Conservation (phyloP, 1,140 invertebrate genomes). For the Cryptotermes secundus region DNA sequence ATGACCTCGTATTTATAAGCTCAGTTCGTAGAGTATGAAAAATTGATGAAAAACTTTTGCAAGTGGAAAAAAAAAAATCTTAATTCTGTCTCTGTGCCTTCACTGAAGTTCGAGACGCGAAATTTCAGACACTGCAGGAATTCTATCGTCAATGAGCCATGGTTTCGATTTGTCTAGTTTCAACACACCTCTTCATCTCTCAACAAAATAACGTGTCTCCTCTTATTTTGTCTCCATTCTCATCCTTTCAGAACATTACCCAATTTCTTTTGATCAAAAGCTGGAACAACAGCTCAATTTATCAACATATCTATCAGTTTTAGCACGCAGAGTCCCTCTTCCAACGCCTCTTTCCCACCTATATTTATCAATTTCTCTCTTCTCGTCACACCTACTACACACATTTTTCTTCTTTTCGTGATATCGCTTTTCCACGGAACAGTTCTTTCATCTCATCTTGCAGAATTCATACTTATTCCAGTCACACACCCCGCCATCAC, state of each 20-base stretch:
- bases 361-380: not conserved
- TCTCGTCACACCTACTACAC: not conserved
- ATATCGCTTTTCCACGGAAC: not conserved
- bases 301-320: not conserved
- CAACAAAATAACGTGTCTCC: not conserved
- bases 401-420: not conserved
- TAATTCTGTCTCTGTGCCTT: not conserved
- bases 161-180: not conserved
- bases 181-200: not conserved
- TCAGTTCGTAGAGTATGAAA: too few species aligned
- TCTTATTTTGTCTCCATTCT: not conserved
- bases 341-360: not conserved
- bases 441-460: not conserved
- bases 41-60: too few species aligned
- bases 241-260: not conserved
- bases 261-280: slow-evolving; percentile 14
- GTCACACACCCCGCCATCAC: not conserved
- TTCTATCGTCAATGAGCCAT: not conserved
- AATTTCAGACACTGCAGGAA: not conserved
- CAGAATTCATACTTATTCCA: slow-evolving; percentile 7
- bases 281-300: slow-evolving; percentile 16
- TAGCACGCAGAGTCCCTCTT: not conserved
- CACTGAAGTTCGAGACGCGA: not conserved
- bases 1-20: too few species aligned
- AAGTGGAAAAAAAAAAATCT: too few species aligned